Percentiles rank a stretch among this genome's conserved stretches.
phyloP scores from a whole-genome alignment of 2,113 vertebrate genomes.

The Corythaeola cristata region DNA sequence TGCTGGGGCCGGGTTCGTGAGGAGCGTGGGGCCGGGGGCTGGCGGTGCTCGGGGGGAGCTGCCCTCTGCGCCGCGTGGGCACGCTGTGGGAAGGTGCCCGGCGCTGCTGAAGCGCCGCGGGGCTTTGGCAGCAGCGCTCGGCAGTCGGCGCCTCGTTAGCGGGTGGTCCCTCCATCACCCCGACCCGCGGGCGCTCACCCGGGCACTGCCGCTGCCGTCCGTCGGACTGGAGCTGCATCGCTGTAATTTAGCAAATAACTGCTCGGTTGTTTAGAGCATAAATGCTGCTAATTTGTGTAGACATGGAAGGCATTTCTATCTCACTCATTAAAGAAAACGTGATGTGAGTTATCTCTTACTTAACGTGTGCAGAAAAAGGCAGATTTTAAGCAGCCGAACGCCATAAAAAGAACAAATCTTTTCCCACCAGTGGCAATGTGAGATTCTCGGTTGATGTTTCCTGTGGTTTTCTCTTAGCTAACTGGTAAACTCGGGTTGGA shows the following conservation, averaged over 20 bases:
- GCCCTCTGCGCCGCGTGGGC: too few relatives aligned
- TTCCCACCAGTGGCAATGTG: background rate
- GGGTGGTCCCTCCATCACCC: background rate
- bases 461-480: background rate
- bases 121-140: background rate
- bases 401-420: background rate
- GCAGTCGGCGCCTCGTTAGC: background rate
- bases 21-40: background rate
- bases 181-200: background rate
- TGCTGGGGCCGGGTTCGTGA: background rate
- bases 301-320: background rate
- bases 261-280: background rate
- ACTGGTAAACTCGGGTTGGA: background rate
- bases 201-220: background rate
- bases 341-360: background rate
- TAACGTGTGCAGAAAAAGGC: background rate
- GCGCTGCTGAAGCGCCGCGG: fast-evolving
- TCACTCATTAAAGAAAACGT: background rate
- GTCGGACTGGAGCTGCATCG: background rate
- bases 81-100: background rate
- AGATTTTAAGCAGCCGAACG: background rate
- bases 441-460: background rate
- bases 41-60: too few relatives aligned
- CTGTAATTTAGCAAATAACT: background rate
- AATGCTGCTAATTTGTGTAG: slow-evolving; percentile 1